A percentile compares a stretch with the other conserved stretches of the same genome.
These are phyloP conservation scores for Drosophila differens DNA, from an alignment of 2,888 invertebrate species.

Conservation along the genomic window DNA sequence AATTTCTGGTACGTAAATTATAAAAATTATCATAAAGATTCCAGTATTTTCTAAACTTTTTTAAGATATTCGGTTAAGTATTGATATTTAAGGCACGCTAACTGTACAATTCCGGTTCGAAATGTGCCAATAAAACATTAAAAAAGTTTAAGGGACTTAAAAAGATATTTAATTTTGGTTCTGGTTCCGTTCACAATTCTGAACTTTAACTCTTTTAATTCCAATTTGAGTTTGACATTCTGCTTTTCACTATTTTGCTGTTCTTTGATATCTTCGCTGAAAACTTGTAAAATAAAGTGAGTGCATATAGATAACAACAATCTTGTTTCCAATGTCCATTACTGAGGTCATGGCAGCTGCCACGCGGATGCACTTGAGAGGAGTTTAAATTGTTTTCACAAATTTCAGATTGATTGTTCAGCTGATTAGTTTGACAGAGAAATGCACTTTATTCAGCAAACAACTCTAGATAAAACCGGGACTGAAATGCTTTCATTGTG, in stretches of 20 bases:
- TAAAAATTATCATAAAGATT: neutral
- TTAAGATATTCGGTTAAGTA: neutral
- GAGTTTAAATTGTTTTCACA: neutral
- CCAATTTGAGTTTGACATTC: too few relatives aligned
- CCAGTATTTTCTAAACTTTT: too few relatives aligned
- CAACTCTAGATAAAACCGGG: neutral
- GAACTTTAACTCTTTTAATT: too few relatives aligned
- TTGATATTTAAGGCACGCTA: neutral
- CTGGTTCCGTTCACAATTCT: too few relatives aligned
- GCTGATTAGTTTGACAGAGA: neutral
- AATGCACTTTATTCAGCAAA: neutral
- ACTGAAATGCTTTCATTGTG: neutral
- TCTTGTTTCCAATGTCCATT: neutral
- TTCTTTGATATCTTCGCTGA: neutral
- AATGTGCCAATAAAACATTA: too few relatives aligned
- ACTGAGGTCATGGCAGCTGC: neutral
- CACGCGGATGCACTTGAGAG: neutral
- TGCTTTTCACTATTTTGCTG: neutral
- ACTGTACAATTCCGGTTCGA: too few relatives aligned
- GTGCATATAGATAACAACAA: neutral
- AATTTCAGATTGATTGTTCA: neutral
- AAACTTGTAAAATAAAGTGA: neutral
- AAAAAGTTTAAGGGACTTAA: neutral
- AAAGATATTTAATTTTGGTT: neutral
- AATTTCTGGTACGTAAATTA: fast-evolving